A percentile compares a stretch with the other conserved stretches of the same genome.
These are phyloP conservation scores for Hepsetus odoe DNA, from an alignment of 2,113 vertebrate species.

Conservation along the genomic window DNA sequence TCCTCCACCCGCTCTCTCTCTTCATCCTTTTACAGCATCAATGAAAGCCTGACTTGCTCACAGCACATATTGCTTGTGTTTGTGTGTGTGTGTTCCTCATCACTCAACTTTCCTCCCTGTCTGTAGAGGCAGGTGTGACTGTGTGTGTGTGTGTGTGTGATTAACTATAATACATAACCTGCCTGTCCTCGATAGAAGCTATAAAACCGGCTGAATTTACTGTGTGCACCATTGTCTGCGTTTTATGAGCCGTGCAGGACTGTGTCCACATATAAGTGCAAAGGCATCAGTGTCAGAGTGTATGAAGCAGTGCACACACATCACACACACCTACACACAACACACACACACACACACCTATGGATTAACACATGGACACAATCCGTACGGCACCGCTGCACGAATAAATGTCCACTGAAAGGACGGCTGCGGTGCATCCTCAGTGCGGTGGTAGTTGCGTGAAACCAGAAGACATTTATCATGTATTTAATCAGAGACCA, in stretches of 20 bases:
- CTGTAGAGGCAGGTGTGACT: constrained; percentile 13
- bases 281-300: not conserved
- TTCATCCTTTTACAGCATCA: constrained; percentile 54
- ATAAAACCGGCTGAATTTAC: constrained; percentile 1
- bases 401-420: not conserved
- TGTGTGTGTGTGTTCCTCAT: constrained; percentile 46
- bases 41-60: constrained; percentile 62
- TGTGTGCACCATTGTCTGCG: not conserved
- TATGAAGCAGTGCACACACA: not conserved
- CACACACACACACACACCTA: constrained; percentile 4
- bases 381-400: not conserved
- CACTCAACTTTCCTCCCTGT: constrained; percentile 50
- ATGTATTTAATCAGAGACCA: constrained; percentile 64
- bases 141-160: not conserved
- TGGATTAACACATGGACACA: not conserved
- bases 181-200: not conserved
- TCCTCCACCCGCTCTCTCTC: constrained; percentile 42
- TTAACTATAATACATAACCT: not conserved
- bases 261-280: not conserved
- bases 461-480: constrained; percentile 45
- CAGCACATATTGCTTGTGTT: constrained; percentile 57
- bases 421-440: not conserved
- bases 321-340: not conserved
- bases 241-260: constrained; percentile 8
- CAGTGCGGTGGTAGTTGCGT: not conserved